Evolutionary conservation across 2,113 vertebrate genomes (phyloP).

Genomic region (Craseonycteris thonglongyai): DNA sequence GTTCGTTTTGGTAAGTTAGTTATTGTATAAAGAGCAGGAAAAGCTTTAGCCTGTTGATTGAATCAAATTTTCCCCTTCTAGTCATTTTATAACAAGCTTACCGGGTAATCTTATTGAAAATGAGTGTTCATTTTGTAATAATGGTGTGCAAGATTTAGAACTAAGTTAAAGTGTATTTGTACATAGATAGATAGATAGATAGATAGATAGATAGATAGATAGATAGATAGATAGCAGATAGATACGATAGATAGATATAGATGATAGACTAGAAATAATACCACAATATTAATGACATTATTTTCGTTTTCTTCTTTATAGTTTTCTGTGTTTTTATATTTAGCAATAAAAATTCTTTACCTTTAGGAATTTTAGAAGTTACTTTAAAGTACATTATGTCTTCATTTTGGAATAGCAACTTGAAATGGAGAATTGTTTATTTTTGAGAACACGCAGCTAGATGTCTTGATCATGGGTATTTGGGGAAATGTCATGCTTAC

Average conservation of each 20-base stretch:
- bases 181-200: not conserved
- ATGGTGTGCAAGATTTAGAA: not conserved
- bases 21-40: not conserved
- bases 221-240: not conserved
- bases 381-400: not conserved
- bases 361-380: not conserved
- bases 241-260: not conserved
- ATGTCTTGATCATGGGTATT: not conserved
- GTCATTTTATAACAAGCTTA: not conserved
- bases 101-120: slow-evolving; percentile 3
- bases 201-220: not conserved
- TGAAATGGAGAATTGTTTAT: not conserved
- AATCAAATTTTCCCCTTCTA: not conserved
- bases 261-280: not conserved
- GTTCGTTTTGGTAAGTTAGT: not conserved
- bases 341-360: not conserved
- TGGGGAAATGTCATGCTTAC: not conserved
- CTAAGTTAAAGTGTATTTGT: not conserved
- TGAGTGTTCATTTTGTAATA: not conserved
- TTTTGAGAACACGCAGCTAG: not conserved
- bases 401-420: not conserved
- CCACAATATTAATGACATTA: not conserved
- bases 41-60: not conserved
- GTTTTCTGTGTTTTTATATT: slow-evolving; percentile 3
- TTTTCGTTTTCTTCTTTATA: not conserved